A percentile compares a stretch with the other conserved stretches of the same genome.
These are phyloP conservation scores for Tenualosa ilisha DNA, from an alignment of 2,797 vertebrate species.

Conservation along the genomic window DNA sequence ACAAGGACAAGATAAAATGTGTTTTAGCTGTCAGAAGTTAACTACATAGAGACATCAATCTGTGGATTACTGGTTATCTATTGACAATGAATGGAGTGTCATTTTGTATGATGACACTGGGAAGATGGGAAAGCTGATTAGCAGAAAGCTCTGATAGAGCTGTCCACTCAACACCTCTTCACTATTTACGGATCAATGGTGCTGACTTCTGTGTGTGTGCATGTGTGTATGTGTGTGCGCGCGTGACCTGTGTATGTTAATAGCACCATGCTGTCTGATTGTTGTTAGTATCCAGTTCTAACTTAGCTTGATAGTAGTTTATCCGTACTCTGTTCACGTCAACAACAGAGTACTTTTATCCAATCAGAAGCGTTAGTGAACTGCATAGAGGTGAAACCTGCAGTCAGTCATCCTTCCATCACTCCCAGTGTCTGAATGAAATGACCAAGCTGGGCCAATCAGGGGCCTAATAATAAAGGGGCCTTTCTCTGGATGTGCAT, in stretches of 20 bases:
- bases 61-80: conserved; percentile 47
- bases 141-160: conserved; percentile 50
- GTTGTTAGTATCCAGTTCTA: neutral
- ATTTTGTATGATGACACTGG: conserved; percentile 74
- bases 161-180: conserved; percentile 55
- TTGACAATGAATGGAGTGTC: conserved; percentile 55
- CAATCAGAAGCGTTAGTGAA: no score
- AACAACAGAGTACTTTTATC: neutral
- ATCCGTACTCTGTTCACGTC: neutral
- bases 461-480: conserved; percentile 28
- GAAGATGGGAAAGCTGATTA: conserved; percentile 41
- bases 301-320: neutral
- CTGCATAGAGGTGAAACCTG: neutral
- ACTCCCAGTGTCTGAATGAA: conserved; percentile 44
- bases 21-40: neutral
- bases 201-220: conserved; percentile 41
- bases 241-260: neutral
- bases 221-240: neutral
- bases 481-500: neutral
- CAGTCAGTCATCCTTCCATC: conserved; percentile 12
- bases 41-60: neutral
- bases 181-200: conserved; percentile 65
- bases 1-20: neutral
- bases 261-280: neutral
- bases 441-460: neutral